phyloP scores from a whole-genome alignment of 2,888 invertebrate species.

The Agrypnus murinus region DNA sequence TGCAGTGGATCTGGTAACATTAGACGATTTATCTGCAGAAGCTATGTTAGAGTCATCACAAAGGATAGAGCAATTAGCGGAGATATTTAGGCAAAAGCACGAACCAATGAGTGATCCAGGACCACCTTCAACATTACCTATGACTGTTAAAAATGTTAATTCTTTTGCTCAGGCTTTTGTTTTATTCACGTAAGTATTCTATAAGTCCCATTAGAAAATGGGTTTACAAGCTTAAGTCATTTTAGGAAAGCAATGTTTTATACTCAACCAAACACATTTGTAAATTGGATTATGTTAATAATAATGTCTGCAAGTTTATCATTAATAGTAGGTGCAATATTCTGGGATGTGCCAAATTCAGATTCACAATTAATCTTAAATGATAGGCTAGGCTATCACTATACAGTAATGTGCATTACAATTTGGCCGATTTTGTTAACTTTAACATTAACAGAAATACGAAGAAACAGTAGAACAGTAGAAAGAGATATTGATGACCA shows the following conservation, averaged over 20 bases:
- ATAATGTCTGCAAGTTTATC: slow-evolving; percentile 88
- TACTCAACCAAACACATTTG: slow-evolving; percentile 89
- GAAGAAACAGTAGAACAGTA: slow-evolving; percentile 77
- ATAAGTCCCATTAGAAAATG: background rate
- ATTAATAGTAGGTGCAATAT: slow-evolving; percentile 88
- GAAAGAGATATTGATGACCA: slow-evolving; percentile 88
- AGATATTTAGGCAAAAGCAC: slow-evolving; percentile 83
- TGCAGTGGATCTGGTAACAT: slow-evolving; percentile 93
- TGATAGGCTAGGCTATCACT: slow-evolving; percentile 91
- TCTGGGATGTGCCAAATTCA: slow-evolving; percentile 89
- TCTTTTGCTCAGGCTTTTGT: slow-evolving; percentile 83
- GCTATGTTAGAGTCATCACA: slow-evolving; percentile 96
- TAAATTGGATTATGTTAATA: slow-evolving; percentile 85
- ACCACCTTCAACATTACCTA: slow-evolving; percentile 84
- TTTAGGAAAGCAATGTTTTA: slow-evolving; percentile 80
- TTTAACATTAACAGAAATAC: slow-evolving; percentile 75
- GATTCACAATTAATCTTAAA: slow-evolving; percentile 83
- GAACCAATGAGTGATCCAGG: slow-evolving; percentile 80
- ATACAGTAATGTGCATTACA: slow-evolving; percentile 84
- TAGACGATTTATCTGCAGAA: slow-evolving; percentile 94
- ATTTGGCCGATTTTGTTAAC: slow-evolving; percentile 86
- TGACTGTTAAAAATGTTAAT: slow-evolving; percentile 79
- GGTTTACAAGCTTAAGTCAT: background rate
- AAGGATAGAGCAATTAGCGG: slow-evolving; percentile 91
- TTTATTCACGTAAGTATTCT: slow-evolving; percentile 74